These are phyloP conservation scores for Colletes latitarsis DNA, from an alignment of 1,140 invertebrate species.

Conservation along the genomic window DNA sequence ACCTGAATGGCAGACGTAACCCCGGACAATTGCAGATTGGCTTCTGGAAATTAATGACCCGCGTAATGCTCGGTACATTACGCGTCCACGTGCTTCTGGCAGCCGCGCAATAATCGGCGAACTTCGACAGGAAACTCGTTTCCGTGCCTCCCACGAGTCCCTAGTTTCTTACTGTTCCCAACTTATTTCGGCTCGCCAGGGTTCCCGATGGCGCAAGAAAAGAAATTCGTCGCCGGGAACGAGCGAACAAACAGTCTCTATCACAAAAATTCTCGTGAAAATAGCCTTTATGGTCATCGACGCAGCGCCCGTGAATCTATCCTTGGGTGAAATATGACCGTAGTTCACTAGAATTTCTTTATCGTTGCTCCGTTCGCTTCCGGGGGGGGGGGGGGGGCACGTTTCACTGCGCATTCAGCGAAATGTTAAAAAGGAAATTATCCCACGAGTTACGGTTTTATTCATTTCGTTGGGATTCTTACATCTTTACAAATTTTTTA, in stretches of 20 bases:
- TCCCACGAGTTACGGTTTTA: too few relatives aligned
- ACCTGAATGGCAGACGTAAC: not conserved
- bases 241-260: not conserved
- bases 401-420: too few relatives aligned
- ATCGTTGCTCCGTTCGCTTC: not conserved
- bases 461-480: too few relatives aligned
- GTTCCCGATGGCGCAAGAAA: not conserved
- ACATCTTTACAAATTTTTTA: too few relatives aligned
- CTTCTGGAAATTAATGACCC: not conserved
- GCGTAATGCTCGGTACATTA: too few relatives aligned
- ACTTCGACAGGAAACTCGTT: too few relatives aligned
- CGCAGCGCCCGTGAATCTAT: conserved; percentile 3
- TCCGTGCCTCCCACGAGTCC: too few relatives aligned
- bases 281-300: not conserved
- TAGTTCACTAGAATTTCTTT: not conserved
- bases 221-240: not conserved
- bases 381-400: not conserved
- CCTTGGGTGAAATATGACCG: conserved; percentile 16
- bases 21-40: not conserved
- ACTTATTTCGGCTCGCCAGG: not conserved
- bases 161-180: too few relatives aligned
- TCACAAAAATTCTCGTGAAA: not conserved
- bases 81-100: too few relatives aligned
- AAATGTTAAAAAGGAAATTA: too few relatives aligned
- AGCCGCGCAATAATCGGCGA: too few relatives aligned